Evolutionary conservation across 2,113 vertebrate genomes (phyloP).

Genomic region (Spizaetus ornatus): DNA sequence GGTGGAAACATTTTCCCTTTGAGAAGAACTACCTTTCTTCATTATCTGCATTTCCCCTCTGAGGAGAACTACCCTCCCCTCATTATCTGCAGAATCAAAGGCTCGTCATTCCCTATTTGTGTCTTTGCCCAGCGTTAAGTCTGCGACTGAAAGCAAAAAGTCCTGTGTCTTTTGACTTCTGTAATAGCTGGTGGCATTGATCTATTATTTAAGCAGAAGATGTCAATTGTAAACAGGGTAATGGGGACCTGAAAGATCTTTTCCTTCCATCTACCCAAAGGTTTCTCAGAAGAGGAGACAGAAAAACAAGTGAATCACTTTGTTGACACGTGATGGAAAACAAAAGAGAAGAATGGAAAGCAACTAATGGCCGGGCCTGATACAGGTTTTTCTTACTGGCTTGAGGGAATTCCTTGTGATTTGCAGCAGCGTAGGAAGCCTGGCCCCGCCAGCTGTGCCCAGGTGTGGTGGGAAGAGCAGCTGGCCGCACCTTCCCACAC

Average conservation of each 20-base stretch:
- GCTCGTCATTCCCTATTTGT: not conserved
- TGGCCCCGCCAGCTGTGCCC: not conserved
- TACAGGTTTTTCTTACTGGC: not conserved
- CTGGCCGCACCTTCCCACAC: too few relatives aligned
- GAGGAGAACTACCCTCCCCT: not conserved
- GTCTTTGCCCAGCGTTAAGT: not conserved
- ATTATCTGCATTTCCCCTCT: not conserved
- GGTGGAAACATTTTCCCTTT: not conserved
- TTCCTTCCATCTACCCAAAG: not conserved
- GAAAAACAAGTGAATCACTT: not conserved
- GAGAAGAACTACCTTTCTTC: not conserved
- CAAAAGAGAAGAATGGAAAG: not conserved
- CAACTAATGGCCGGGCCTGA: not conserved
- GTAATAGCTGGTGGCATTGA: not conserved
- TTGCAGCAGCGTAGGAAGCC: not conserved
- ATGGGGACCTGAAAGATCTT: not conserved
- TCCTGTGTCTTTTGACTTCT: not conserved
- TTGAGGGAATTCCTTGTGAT: not conserved
- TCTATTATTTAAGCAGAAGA: not conserved
- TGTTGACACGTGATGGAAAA: not conserved
- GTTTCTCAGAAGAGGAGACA: not conserved
- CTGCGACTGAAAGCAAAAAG: not conserved
- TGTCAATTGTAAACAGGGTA: not conserved
- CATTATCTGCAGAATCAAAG: not conserved
- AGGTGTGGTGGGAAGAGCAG: not conserved